Conservation (phyloP, 37 sponge, comb jelly and placozoan genomes). For the Beroe ovata region DNA sequence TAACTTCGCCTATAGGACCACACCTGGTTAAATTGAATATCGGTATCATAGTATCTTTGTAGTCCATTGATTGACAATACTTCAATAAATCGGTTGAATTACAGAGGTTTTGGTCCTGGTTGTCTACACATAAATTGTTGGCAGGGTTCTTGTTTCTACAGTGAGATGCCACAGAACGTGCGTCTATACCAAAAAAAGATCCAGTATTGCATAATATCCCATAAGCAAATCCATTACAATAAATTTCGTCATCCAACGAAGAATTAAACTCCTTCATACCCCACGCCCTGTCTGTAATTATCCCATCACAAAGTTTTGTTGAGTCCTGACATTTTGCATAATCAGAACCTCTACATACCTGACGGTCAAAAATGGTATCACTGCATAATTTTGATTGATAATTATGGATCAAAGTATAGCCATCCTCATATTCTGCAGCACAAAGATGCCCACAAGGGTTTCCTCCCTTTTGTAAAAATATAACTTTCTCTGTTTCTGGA, state of each 20-base stretch:
- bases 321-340: no score
- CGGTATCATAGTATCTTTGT: neutral
- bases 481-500: no score
- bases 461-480: neutral
- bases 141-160: neutral
- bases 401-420: no score
- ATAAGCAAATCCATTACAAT: neutral
- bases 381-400: no score
- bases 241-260: neutral
- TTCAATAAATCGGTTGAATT: neutral
- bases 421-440: no score
- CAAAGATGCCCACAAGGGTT: neutral
- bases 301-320: neutral
- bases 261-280: no score
- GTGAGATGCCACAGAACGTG: neutral
- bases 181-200: neutral
- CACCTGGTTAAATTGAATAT: neutral
- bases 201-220: neutral
- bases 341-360: no score
- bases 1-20: neutral
- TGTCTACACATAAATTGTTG: neutral
- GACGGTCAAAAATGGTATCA: no score
- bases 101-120: neutral
- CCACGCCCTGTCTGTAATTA: neutral
- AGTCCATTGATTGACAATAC: neutral